Conservation (phyloP, 2,113 vertebrate genomes). For the Eublepharis macularius region DNA sequence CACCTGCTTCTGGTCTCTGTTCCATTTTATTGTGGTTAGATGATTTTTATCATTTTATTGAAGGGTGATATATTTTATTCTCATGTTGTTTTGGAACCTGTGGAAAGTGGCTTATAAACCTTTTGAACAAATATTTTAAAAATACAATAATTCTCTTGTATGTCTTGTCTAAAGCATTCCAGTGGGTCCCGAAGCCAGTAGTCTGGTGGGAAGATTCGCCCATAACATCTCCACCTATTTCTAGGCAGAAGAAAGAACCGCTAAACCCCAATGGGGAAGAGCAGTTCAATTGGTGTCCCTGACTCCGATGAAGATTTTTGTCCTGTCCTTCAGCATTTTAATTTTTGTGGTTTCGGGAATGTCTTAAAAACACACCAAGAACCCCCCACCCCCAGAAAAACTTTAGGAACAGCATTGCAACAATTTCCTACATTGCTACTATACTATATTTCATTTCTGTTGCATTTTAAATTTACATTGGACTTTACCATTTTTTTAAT, state of each 20-base stretch:
- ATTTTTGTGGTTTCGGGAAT: neutral
- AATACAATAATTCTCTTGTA: too few species aligned
- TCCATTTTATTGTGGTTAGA: too few species aligned
- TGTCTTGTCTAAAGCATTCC: too few species aligned
- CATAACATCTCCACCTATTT: too few species aligned
- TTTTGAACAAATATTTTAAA: too few species aligned
- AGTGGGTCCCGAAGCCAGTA: too few species aligned
- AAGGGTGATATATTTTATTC: too few species aligned
- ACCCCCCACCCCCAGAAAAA: neutral
- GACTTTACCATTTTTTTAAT: neutral
- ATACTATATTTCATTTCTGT: neutral
- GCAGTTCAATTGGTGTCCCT: neutral
- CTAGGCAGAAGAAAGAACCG: neutral
- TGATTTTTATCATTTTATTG: too few species aligned
- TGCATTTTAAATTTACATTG: neutral
- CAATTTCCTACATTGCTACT: neutral
- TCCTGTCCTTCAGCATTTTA: neutral
- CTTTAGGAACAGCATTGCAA: neutral
- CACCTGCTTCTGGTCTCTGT: too few species aligned
- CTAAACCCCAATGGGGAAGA: neutral
- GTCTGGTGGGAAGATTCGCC: too few species aligned
- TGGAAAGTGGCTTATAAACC: too few species aligned
- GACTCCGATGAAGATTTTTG: neutral
- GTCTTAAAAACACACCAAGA: neutral
- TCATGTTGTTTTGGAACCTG: too few species aligned